phyloP scores from a whole-genome alignment of 2,797 vertebrate genomes.

The Otolemur crassicaudatus region DNA sequence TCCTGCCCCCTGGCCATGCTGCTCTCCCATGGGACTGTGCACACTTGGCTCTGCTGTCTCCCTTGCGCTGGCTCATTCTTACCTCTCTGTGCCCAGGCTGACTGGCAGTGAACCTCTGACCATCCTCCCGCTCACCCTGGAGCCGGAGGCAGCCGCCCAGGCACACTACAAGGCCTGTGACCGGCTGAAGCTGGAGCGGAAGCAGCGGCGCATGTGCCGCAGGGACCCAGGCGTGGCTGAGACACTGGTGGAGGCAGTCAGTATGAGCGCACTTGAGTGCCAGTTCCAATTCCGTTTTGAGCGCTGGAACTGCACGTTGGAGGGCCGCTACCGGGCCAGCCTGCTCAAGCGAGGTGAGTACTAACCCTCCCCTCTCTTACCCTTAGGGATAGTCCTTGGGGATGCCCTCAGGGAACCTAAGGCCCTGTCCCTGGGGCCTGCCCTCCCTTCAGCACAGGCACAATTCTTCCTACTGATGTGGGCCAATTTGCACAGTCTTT shows the following conservation, averaged over 20 bases:
- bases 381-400: neutral
- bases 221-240: constrained; percentile 97
- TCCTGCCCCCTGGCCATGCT: neutral
- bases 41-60: neutral
- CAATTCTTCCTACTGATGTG: too few species aligned
- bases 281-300: constrained; percentile 99
- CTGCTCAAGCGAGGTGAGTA: constrained; percentile 95
- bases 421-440: neutral
- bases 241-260: constrained; percentile 97
- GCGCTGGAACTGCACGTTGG: constrained; percentile 99
- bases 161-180: constrained; percentile 98
- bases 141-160: constrained; percentile 93
- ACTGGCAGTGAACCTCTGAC: constrained; percentile 98
- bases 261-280: constrained; percentile 97
- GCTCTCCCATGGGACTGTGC: neutral
- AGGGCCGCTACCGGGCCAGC: constrained; percentile 95
- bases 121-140: constrained; percentile 96
- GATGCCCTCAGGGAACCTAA: neutral
- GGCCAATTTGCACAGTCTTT: accelerated
- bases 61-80: neutral
- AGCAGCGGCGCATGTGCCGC: constrained; percentile 98
- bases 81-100: constrained; percentile 88
- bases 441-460: neutral
- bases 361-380: neutral
- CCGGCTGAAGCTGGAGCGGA: constrained; percentile 98